Conservation (phyloP, 92 coral and sea anemone species). For the Palythoa grandiflora region DNA sequence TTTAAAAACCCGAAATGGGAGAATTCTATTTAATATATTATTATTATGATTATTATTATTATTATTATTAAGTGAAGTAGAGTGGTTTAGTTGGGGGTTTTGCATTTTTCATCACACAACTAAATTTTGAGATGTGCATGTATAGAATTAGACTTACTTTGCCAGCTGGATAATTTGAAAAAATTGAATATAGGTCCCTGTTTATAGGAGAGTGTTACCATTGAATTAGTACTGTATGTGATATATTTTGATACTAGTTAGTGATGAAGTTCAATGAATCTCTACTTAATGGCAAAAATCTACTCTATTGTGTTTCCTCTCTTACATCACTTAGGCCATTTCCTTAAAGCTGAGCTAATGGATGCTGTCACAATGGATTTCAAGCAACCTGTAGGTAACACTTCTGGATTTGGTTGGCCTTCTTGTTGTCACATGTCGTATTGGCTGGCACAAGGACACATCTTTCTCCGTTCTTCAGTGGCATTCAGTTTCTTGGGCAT, state of each 20-base stretch:
- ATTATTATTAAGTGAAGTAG: too few species aligned
- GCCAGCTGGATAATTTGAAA: too few species aligned
- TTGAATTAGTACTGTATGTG: too few species aligned
- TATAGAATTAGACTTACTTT: too few species aligned
- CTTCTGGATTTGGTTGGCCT: conserved; percentile 47
- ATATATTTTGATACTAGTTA: not conserved
- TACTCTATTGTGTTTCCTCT: not conserved
- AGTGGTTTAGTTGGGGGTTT: too few species aligned
- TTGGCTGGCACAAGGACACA: conserved; percentile 44
- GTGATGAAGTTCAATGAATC: not conserved
- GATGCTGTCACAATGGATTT: conserved; percentile 12
- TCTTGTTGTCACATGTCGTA: conserved; percentile 49
- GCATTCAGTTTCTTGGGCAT: conserved; percentile 48
- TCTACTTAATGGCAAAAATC: not conserved
- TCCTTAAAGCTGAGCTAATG: not conserved
- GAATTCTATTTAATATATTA: too few species aligned
- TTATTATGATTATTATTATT: too few species aligned
- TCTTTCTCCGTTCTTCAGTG: conserved; percentile 33
- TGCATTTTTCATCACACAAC: too few species aligned
- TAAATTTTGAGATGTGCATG: too few species aligned
- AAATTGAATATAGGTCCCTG: too few species aligned
- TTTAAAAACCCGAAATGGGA: too few species aligned
- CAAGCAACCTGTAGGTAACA: conserved; percentile 44
- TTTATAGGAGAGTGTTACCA: too few species aligned
- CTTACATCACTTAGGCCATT: not conserved